Percentiles rank a stretch among this genome's conserved stretches.
These are phyloP conservation scores for Gymnocypris eckloni DNA, from an alignment of 2,797 vertebrate genomes.

Conservation along the genomic window DNA sequence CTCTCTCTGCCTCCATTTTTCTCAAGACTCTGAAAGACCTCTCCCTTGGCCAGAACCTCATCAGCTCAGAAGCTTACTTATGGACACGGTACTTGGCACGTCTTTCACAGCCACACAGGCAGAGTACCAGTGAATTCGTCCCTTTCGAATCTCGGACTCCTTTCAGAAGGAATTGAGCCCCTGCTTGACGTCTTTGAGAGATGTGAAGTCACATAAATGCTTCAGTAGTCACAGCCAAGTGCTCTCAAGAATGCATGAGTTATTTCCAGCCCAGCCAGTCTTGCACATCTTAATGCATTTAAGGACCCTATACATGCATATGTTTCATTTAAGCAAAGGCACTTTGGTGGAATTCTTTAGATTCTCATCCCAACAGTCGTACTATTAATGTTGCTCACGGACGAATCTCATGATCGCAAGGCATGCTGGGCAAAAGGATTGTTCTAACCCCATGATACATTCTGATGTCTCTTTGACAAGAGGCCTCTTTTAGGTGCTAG, in stretches of 20 bases:
- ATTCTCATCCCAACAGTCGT: constrained; percentile 11
- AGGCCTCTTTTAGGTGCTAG: constrained; percentile 25
- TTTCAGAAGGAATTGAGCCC: constrained; percentile 43
- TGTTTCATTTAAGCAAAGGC: constrained; percentile 13
- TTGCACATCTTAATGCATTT: constrained; percentile 47
- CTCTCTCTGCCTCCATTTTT: constrained; percentile 6
- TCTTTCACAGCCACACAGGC: constrained; percentile 36
- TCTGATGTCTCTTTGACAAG: constrained; percentile 40
- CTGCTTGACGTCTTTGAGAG: constrained; percentile 46
- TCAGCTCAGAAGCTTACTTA: constrained; percentile 40
- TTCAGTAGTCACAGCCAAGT: constrained; percentile 54
- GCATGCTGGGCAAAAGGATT: constrained; percentile 12
- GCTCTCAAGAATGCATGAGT: constrained; percentile 54
- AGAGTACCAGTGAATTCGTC: constrained; percentile 26
- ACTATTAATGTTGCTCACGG: constrained; percentile 30
- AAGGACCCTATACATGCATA: constrained; percentile 37
- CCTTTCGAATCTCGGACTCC: constrained; percentile 40
- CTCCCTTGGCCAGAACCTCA: constrained; percentile 22
- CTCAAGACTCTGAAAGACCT: constrained; percentile 25
- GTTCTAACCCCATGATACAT: constrained; percentile 41
- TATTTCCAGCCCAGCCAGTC: constrained; percentile 37
- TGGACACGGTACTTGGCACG: constrained; percentile 27
- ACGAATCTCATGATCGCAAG: constrained; percentile 28
- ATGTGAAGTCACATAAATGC: constrained; percentile 57
- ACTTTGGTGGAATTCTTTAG: constrained; percentile 30